Percentiles rank a stretch among this genome's conserved stretches.
phyloP scores from a whole-genome alignment of 2,113 vertebrate species.

The Drymodes brunneopygia region DNA sequence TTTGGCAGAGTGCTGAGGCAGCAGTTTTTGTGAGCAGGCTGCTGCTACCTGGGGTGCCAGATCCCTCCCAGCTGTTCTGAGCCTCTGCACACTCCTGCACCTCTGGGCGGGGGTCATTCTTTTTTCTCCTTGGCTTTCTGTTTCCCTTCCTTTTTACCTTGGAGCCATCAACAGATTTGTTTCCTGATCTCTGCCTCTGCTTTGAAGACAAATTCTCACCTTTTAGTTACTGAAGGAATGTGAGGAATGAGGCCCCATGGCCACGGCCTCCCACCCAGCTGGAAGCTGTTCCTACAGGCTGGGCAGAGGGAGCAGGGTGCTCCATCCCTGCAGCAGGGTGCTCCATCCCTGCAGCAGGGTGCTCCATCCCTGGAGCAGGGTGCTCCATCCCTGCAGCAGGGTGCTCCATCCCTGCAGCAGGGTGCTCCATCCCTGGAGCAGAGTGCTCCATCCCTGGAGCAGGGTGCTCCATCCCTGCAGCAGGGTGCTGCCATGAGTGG shows the following conservation, averaged over 20 bases:
- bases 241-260: constrained; percentile 32
- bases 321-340: neutral
- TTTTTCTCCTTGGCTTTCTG: neutral
- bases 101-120: neutral
- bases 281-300: neutral
- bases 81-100: neutral
- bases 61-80: neutral
- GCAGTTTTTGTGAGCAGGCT: neutral
- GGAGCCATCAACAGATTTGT: constrained; percentile 7
- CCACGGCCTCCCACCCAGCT: neutral
- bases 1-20: neutral
- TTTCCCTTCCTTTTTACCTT: neutral
- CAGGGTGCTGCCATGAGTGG: too few species aligned
- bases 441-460: too few species aligned
- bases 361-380: too few species aligned
- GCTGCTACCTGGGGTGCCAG: neutral
- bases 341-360: too few species aligned
- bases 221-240: constrained; percentile 41
- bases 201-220: constrained; percentile 49
- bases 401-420: too few species aligned
- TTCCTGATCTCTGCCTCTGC: constrained; percentile 20
- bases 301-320: neutral
- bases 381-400: too few species aligned
- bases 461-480: too few species aligned
- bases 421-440: too few species aligned